Conservation (phyloP, 2,797 vertebrate genomes). For the Cygnus olor region DNA sequence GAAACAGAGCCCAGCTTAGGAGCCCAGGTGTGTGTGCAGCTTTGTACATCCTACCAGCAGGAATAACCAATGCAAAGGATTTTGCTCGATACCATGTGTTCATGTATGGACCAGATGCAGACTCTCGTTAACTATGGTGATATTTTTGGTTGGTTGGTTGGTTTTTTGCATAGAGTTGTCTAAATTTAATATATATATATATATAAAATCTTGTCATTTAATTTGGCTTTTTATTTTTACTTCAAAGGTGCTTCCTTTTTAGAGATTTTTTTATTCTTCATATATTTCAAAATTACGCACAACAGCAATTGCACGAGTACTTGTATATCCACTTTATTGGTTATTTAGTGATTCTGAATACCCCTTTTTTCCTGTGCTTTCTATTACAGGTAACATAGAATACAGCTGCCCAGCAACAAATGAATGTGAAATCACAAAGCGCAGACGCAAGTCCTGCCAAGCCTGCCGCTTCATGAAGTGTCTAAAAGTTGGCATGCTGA, state of each 20-base stretch:
- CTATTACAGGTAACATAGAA: constrained; percentile 93
- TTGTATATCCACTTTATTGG: neutral
- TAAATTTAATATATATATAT: neutral
- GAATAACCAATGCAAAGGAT: neutral
- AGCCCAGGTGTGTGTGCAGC: neutral
- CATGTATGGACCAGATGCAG: neutral
- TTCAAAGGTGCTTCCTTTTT: neutral
- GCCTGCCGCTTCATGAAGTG: constrained; percentile 99
- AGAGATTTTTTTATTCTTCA: neutral
- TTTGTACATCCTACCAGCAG: neutral
- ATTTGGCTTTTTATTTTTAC: neutral
- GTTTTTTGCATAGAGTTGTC: neutral
- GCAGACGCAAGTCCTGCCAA: constrained; percentile 99
- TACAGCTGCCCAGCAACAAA: constrained; percentile 99
- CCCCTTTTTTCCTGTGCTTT: constrained; percentile 65
- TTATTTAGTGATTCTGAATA: constrained; percentile 35
- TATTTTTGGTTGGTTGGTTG: neutral
- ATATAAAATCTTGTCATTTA: neutral
- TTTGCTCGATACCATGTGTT: neutral
- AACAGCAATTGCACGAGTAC: neutral
- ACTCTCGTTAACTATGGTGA: neutral
- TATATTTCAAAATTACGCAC: neutral
- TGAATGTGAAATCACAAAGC: constrained; percentile 99
- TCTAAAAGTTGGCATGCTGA: constrained; percentile 99
- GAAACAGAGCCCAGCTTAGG: neutral